Evolutionary conservation across 1,140 invertebrate genomes (phyloP), one percentile per base, ranked within the genome.

Genomic region (Prorops nasuta): DNA sequence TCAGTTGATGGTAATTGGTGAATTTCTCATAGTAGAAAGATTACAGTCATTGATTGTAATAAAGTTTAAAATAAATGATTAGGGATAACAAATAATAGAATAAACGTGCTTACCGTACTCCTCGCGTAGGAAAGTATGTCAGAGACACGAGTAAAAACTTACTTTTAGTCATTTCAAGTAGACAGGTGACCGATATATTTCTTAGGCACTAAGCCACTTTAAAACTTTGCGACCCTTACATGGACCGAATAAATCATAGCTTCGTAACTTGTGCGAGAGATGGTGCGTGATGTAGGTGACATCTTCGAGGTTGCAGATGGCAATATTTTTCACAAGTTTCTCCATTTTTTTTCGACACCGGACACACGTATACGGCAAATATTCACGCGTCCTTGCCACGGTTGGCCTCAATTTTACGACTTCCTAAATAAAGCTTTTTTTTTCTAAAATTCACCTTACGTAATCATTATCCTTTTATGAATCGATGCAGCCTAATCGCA

Each of bases 161-260:
- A 6, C 24, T 10, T 4, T 28, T 28, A 28, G 24, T 10, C 24
- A 6, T 28, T 6, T 4, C 24, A 10, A 4, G 16, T 21, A 12
- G 16, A 19, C 17, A 17, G 10, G 3, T 20, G 24, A 28, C 51
- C 44, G 22, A 44, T 44, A 36, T 54, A 57, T 60, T 38, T 9
- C 44, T 22, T 31, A 15, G 18, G 19, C 24, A 38, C 17, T 34
- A 41, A 56, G 42, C 45, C 34, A 57, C 47, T 50, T 54, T 48
- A 47, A 49, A 54, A 57, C 19, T 57, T 54, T 40, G 15, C 47
- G 32, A 15, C 43, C 20, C 28, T 50, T 28, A 36, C 34, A 19
- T 34, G 39, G 35, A 40, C 32, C 22, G 37, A 42, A 56, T 56
- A 49, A 59, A 56, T 59, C 56, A 46, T 45, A 18, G 37, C 16